These are phyloP conservation scores for Panagrolaimus sp. DNA, from an alignment of 1,140 invertebrate genomes.

Conservation along the genomic window DNA sequence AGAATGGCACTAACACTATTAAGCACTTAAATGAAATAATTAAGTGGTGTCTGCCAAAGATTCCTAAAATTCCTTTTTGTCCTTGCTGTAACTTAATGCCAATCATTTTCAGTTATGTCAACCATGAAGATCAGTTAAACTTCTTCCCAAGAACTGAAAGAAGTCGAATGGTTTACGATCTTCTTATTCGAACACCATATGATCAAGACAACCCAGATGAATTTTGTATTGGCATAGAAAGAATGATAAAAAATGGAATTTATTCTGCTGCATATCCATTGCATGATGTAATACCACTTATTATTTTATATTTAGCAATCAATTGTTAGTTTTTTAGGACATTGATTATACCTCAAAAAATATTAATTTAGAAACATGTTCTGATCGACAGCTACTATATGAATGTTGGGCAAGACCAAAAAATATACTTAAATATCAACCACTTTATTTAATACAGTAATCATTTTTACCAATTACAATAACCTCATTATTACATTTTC, in stretches of 20 bases:
- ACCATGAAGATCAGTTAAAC: background rate
- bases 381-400: background rate
- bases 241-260: background rate
- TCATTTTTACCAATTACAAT: background rate
- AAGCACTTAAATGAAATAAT: too few species aligned
- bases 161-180: slow-evolving; percentile 6
- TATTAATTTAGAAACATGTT: background rate
- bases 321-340: background rate
- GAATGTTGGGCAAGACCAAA: background rate
- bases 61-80: too few species aligned
- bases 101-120: background rate
- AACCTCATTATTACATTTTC: background rate
- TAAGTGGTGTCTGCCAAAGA: too few species aligned
- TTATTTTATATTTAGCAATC: background rate
- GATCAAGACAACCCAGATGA: background rate
- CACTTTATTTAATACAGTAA: slow-evolving; percentile 9
- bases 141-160: background rate
- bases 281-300: background rate
- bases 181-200: background rate
- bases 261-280: slow-evolving; percentile 9
- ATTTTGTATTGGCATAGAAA: slow-evolving; percentile 7
- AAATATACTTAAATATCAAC: background rate
- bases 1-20: too few species aligned
- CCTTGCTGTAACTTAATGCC: too few species aligned
- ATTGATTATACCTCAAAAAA: background rate